These are phyloP conservation scores for Pygoscelis adeliae DNA, from an alignment of 2,113 vertebrate genomes.

Conservation along the genomic window DNA sequence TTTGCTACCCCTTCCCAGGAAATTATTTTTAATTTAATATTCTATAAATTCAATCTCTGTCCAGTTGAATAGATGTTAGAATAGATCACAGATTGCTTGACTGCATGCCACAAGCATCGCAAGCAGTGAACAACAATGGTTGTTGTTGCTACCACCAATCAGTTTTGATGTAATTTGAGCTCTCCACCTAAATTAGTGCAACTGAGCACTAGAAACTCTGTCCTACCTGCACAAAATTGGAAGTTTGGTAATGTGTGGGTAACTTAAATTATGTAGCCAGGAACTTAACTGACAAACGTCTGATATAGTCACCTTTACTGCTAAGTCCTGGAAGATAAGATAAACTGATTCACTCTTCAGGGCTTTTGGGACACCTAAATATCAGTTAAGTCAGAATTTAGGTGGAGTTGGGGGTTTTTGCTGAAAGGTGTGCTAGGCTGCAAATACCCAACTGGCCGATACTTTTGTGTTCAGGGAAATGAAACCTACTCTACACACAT, in stretches of 20 bases:
- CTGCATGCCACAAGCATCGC: neutral
- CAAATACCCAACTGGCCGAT: neutral
- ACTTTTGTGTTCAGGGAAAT: neutral
- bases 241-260: neutral
- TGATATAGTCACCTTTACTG: neutral
- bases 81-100: neutral
- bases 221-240: neutral
- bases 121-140: neutral
- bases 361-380: neutral
- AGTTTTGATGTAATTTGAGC: neutral
- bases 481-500: neutral
- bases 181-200: neutral
- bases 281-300: neutral
- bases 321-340: neutral
- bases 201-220: neutral
- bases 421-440: neutral
- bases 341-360: neutral
- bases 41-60: neutral
- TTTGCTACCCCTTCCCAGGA: neutral
- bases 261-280: neutral
- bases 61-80: neutral
- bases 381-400: neutral
- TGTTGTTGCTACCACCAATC: neutral
- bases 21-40: neutral
- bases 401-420: neutral